Evolutionary conservation across 2,113 vertebrate genomes (phyloP).

Genomic region (Cyanoramphus novaezelandiae): DNA sequence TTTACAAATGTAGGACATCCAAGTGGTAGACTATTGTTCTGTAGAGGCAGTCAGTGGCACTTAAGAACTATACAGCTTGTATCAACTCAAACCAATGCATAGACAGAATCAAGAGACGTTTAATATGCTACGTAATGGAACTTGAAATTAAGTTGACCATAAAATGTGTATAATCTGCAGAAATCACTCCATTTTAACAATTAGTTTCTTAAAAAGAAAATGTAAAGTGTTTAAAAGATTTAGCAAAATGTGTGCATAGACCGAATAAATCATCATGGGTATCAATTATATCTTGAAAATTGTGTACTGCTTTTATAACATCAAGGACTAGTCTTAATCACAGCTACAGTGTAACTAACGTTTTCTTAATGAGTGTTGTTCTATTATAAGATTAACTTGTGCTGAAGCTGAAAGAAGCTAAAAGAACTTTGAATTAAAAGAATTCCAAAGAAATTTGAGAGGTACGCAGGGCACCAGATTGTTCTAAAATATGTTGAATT

Average conservation of each 20-base stretch:
- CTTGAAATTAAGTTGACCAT: background rate
- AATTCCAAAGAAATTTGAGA: background rate
- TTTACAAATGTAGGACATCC: background rate
- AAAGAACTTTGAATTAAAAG: background rate
- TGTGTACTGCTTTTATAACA: background rate
- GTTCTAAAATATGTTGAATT: background rate
- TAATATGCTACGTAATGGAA: background rate
- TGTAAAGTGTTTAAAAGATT: constrained; percentile 26
- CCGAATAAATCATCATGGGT: background rate
- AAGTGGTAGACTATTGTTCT: background rate
- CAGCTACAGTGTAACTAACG: background rate
- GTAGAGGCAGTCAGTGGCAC: background rate
- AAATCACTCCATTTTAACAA: background rate
- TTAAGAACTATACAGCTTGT: background rate
- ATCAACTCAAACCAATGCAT: background rate
- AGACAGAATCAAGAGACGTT: background rate
- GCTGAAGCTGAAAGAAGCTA: background rate
- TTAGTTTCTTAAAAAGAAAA: background rate
- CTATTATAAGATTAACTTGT: background rate
- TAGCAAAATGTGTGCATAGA: background rate
- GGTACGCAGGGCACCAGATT: background rate
- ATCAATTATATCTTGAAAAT: background rate
- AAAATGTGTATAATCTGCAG: background rate
- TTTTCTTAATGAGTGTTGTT: constrained; percentile 11
- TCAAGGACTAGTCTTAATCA: constrained; percentile 8